Conservation (phyloP, 2,113 vertebrate genomes). For the Axis porcinus region DNA sequence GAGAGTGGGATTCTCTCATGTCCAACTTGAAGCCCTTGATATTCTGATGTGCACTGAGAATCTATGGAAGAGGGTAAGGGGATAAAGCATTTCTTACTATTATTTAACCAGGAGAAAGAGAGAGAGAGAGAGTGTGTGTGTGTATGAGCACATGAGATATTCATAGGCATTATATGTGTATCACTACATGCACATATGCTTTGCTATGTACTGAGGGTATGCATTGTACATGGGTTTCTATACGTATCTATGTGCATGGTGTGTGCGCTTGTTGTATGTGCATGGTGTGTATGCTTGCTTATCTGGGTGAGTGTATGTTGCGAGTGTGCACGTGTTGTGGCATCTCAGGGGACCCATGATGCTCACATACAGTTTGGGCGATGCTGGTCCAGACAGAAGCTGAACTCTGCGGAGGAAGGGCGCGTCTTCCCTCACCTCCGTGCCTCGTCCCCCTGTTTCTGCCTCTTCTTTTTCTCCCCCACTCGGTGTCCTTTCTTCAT, state of each 20-base stretch:
- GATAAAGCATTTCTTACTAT: background rate
- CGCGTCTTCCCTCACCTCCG: accelerated
- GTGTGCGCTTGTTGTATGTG: background rate
- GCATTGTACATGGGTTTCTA: background rate
- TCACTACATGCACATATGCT: background rate
- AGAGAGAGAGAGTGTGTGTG: background rate
- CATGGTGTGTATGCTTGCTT: background rate
- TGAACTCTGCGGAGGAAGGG: background rate
- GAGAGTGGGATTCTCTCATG: background rate
- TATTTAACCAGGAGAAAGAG: background rate
- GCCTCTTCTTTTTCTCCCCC: background rate
- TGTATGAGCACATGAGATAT: background rate
- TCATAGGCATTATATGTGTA: too few species aligned
- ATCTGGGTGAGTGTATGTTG: background rate
- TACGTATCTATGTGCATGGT: background rate
- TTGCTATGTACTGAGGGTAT: background rate
- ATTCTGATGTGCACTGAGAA: background rate
- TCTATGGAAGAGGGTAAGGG: background rate
- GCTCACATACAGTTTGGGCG: background rate
- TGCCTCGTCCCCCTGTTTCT: background rate
- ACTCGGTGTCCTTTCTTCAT: background rate
- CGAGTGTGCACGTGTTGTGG: too few species aligned
- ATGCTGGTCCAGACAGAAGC: background rate
- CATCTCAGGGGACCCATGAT: background rate
- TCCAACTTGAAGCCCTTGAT: background rate